These are phyloP conservation scores for Catajapyx aquilonaris DNA, from an alignment of 1,140 invertebrate species.

Conservation along the genomic window DNA sequence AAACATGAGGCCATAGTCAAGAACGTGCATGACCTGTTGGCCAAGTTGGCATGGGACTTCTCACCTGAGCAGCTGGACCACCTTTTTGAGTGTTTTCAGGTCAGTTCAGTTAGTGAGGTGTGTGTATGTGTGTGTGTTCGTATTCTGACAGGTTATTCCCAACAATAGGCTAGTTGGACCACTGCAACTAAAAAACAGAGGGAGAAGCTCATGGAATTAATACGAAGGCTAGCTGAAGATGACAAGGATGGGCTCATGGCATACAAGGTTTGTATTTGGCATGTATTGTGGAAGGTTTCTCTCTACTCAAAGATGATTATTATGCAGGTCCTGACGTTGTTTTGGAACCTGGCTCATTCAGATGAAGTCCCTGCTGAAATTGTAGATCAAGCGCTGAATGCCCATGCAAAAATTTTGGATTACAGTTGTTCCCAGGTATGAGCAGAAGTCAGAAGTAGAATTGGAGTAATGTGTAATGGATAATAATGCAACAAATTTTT, in stretches of 20 bases:
- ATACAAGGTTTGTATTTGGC: constrained; percentile 63
- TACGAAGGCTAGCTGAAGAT: constrained; percentile 83
- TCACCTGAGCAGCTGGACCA: constrained; percentile 92
- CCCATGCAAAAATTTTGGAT: constrained; percentile 94
- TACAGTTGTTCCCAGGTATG: constrained; percentile 74
- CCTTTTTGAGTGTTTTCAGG: constrained; percentile 93
- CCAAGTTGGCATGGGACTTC: constrained; percentile 96
- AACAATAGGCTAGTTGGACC: constrained; percentile 89
- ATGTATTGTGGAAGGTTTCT: too few species aligned
- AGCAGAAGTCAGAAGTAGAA: not conserved
- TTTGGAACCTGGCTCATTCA: constrained; percentile 93
- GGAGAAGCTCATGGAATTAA: constrained; percentile 86
- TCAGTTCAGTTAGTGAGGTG: constrained; percentile 18
- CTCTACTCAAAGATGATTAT: too few species aligned
- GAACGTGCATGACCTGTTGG: constrained; percentile 89
- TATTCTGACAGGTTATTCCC: too few species aligned
- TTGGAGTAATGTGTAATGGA: not conserved
- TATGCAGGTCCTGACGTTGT: constrained; percentile 76
- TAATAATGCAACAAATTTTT: constrained; percentile 2
- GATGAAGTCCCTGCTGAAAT: constrained; percentile 93
- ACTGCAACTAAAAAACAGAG: constrained; percentile 89
- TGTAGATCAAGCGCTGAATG: constrained; percentile 85
- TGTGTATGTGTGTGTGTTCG: not conserved
- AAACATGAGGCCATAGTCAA: constrained; percentile 92
- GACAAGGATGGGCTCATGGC: constrained; percentile 98